A percentile compares a stretch with the other conserved stretches of the same genome.
phyloP scores from a whole-genome alignment of 2,888 invertebrate species.

The Lacanobia oleracea region DNA sequence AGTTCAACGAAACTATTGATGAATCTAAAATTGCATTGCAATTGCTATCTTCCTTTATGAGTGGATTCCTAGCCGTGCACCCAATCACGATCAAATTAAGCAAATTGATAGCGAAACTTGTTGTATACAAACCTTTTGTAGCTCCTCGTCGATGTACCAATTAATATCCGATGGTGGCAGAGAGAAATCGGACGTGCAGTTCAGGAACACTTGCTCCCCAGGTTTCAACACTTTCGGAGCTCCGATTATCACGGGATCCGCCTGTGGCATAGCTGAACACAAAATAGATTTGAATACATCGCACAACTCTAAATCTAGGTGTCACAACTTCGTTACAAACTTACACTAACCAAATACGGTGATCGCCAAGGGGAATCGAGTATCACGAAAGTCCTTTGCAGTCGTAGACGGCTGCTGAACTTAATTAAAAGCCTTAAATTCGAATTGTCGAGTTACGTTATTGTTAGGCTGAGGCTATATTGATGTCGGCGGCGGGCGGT shows the following conservation, averaged over 20 bases:
- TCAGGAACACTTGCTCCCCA: slow-evolving; percentile 85
- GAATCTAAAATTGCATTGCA: slow-evolving; percentile 62
- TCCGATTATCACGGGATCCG: slow-evolving; percentile 84
- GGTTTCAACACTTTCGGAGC: slow-evolving; percentile 86
- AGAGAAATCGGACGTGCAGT: slow-evolving; percentile 87
- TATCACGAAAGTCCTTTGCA: slow-evolving; percentile 67
- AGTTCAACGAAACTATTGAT: slow-evolving; percentile 48
- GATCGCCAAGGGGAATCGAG: slow-evolving; percentile 67
- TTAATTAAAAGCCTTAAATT: slow-evolving; percentile 76
- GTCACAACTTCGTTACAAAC: slow-evolving; percentile 66
- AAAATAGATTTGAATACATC: slow-evolving; percentile 79
- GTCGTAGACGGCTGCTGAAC: slow-evolving; percentile 66
- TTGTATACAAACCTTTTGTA: slow-evolving; percentile 83
- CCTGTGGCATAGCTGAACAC: slow-evolving; percentile 85
- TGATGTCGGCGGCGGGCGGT: slow-evolving; percentile 66
- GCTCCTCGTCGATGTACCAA: slow-evolving; percentile 87
- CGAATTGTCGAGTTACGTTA: slow-evolving; percentile 68
- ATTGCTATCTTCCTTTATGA: slow-evolving; percentile 48
- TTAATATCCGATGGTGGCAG: slow-evolving; percentile 87
- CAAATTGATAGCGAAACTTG: slow-evolving; percentile 53
- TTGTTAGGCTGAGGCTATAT: slow-evolving; percentile 70
- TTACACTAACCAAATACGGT: slow-evolving; percentile 58
- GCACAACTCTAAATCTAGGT: slow-evolving; percentile 65
- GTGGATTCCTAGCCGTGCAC: slow-evolving; percentile 52
- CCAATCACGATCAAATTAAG: slow-evolving; percentile 58